Evolutionary conservation across 2,888 invertebrate genomes (phyloP).

Genomic region (Toxonevra muliebris): DNA sequence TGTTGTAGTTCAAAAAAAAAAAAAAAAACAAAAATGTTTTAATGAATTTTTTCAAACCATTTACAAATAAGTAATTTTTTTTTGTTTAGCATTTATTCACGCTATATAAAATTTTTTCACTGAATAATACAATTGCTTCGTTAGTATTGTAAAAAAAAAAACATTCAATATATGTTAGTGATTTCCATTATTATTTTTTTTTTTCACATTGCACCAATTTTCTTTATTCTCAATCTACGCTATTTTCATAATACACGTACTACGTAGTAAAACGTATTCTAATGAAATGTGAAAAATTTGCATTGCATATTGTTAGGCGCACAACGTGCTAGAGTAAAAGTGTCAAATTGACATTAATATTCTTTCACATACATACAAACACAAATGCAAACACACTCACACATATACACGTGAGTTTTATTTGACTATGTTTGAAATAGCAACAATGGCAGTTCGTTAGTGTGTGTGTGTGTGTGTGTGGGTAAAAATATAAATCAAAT

Average conservation of each 20-base stretch:
- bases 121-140: conserved; percentile 49
- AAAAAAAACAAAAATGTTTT: background rate
- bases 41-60: too few relatives aligned
- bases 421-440: conserved; percentile 21
- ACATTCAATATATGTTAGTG: conserved; percentile 7
- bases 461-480: conserved; percentile 19
- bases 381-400: background rate
- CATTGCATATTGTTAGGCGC: conserved; percentile 44
- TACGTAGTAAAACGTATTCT: background rate
- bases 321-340: conserved; percentile 35
- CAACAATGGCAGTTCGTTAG: conserved; percentile 56
- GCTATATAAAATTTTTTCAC: background rate
- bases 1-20: background rate
- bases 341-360: conserved; percentile 50
- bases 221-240: too few relatives aligned
- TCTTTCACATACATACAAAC: conserved; percentile 21
- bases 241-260: background rate
- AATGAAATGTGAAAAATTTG: background rate
- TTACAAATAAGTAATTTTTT: too few relatives aligned
- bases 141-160: conserved; percentile 43
- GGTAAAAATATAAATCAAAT: conserved; percentile 31
- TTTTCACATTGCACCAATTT: background rate
- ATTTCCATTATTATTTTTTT: background rate
- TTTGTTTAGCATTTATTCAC: too few relatives aligned
- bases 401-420: conserved; percentile 4